Evolutionary conservation across 1,140 invertebrate genomes (phyloP), one percentile per base, ranked within the genome.

Genomic region (Tyrophagus putrescentiae): DNA sequence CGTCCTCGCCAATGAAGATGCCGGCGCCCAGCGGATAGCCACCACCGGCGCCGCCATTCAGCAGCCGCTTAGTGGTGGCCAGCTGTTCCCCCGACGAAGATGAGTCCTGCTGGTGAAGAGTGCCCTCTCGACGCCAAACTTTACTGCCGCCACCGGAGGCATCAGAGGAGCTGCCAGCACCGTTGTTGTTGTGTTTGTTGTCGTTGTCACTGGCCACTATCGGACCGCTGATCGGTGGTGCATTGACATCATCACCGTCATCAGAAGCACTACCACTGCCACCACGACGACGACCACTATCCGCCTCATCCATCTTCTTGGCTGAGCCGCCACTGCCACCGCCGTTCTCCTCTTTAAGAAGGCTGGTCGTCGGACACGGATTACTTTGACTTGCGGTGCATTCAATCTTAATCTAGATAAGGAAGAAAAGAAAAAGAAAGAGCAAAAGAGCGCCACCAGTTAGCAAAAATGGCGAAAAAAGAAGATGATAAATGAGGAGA

Each of bases 361-460:
- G 25, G 11, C 34, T 57, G 25, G 44, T 54, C 9, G 36, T 41
- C 28, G 56, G 25, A 41, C 32, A 34, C 18, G 56, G 56, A 57
- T 57, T 57, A 57, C 56, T 57, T 13, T 18, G 32, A 57, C 56
- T 57, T 57, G 56, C 13, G 42, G 36, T 57, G 25, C 56, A 57
- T 57, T 57, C 56, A 57, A 57, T 57, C 36, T 57, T 57, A 41
- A 57, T 57, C 56, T 57, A 39, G 16, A 52, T 9, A 16, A 52
- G 41, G 25, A 42, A 42, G 13, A 50, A 50, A 50, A 3, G 21
- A 50, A 50, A n/a, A 50, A n/a, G 13, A 50, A 50, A 3, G 21
- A 16, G 32, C 21, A 13, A 54, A 27, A 54, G 13, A 54, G 11
- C 52, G 27, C n/a, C 1, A 27, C 32, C 11, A 50, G 21, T 13